These are phyloP conservation scores for Poeciliopsis turneri DNA, from an alignment of 2,797 vertebrate genomes.

Conservation along the genomic window DNA sequence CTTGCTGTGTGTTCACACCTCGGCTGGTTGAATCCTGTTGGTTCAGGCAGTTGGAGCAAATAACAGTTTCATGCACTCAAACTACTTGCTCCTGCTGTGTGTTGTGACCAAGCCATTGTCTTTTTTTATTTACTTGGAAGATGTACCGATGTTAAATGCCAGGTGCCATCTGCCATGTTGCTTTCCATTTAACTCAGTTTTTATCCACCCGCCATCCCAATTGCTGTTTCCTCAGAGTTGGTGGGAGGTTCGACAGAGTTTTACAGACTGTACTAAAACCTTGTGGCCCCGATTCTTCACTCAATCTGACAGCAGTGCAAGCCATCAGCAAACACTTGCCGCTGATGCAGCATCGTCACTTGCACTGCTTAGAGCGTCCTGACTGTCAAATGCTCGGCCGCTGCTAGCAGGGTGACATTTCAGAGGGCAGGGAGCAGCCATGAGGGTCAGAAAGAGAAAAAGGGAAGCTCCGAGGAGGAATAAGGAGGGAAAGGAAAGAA, in stretches of 20 bases:
- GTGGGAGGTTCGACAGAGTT: constrained; percentile 40
- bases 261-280: constrained; percentile 10
- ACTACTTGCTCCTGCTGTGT: constrained; percentile 3
- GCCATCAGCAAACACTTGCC: not conserved
- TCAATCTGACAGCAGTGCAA: constrained; percentile 15
- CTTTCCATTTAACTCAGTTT: constrained; percentile 48
- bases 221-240: constrained; percentile 8
- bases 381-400: constrained; percentile 28
- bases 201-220: not conserved
- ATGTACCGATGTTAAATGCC: constrained; percentile 58
- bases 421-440: constrained; percentile 31
- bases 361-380: not conserved
- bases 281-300: constrained; percentile 6
- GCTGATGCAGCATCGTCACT: constrained; percentile 28
- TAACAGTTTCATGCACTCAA: constrained; percentile 40
- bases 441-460: constrained; percentile 41
- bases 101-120: constrained; percentile 59
- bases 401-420: constrained; percentile 51
- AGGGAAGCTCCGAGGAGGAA: constrained; percentile 7
- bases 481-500: constrained; percentile 13
- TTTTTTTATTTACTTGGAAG: constrained; percentile 57
- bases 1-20: constrained; percentile 60
- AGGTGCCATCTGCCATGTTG: constrained; percentile 31
- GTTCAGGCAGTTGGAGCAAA: constrained; percentile 76
- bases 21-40: constrained; percentile 76